Evolutionary conservation across 1,140 invertebrate genomes (phyloP).

Genomic region (Pogonomyrmex californicus): DNA sequence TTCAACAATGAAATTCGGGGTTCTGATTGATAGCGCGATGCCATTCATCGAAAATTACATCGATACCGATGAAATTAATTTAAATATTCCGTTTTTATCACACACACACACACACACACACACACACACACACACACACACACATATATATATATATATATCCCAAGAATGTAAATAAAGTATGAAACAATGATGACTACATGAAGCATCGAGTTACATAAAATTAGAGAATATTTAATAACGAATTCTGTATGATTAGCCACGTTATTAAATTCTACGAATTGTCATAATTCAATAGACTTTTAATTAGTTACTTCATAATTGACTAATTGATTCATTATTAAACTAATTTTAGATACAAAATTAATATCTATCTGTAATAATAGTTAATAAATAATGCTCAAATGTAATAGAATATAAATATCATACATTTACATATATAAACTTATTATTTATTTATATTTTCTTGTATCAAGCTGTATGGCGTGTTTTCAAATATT

Average conservation of each 20-base stretch:
- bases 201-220: background rate
- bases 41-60: background rate
- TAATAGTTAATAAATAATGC: background rate
- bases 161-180: background rate
- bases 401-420: background rate
- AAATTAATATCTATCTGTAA: background rate
- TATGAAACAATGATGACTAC: background rate
- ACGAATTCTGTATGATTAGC: background rate
- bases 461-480: too few species aligned
- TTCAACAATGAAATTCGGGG: background rate
- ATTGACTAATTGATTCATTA: background rate
- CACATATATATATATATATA: background rate
- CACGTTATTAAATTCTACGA: background rate
- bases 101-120: background rate
- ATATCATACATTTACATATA: background rate
- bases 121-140: background rate
- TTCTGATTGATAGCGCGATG: background rate
- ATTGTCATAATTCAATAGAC: background rate
- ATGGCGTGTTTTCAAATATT: too few species aligned
- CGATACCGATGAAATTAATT: background rate
- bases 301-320: background rate
- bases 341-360: background rate
- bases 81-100: background rate
- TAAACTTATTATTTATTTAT: background rate
- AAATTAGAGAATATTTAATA: background rate